A percentile compares a stretch with the other conserved stretches of the same genome.
phyloP scores from a whole-genome alignment of 2,797 vertebrate genomes.

The Gallirallus australis region DNA sequence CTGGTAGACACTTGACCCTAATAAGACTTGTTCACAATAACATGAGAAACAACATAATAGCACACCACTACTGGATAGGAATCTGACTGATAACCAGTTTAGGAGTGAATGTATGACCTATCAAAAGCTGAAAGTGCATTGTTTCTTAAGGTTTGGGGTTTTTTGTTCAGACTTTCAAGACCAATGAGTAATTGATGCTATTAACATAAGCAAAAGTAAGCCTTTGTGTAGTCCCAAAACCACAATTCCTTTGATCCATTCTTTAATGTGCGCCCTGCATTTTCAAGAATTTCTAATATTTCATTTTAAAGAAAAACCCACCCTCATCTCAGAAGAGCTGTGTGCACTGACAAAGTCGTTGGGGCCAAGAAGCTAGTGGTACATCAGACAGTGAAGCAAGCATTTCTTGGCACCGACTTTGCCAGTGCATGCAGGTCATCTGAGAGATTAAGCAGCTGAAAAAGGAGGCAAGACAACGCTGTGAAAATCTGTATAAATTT shows the following conservation, averaged over 20 bases:
- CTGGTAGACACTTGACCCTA: slow-evolving; percentile 42
- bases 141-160: background rate
- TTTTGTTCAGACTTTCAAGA: slow-evolving; percentile 61
- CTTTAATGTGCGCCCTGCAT: slow-evolving; percentile 39
- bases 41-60: slow-evolving; percentile 16
- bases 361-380: background rate
- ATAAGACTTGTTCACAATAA: slow-evolving; percentile 26
- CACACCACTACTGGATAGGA: slow-evolving; percentile 11
- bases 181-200: slow-evolving; percentile 56
- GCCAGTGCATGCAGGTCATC: no score
- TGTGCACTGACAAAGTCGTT: background rate
- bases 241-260: slow-evolving; percentile 57
- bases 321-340: slow-evolving; percentile 54
- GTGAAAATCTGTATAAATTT: background rate
- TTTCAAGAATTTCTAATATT: slow-evolving; percentile 71
- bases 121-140: slow-evolving; percentile 27
- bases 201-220: slow-evolving; percentile 57
- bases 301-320: slow-evolving; percentile 55
- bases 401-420: no score
- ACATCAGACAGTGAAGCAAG: no score
- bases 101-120: slow-evolving; percentile 20
- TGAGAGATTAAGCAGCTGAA: background rate
- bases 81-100: slow-evolving; percentile 34
- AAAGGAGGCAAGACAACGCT: background rate
- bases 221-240: slow-evolving; percentile 59